A percentile compares a stretch with the other conserved stretches of the same genome.
These are phyloP conservation scores for Papilio polytes DNA, from an alignment of 1,140 invertebrate genomes.

Conservation along the genomic window DNA sequence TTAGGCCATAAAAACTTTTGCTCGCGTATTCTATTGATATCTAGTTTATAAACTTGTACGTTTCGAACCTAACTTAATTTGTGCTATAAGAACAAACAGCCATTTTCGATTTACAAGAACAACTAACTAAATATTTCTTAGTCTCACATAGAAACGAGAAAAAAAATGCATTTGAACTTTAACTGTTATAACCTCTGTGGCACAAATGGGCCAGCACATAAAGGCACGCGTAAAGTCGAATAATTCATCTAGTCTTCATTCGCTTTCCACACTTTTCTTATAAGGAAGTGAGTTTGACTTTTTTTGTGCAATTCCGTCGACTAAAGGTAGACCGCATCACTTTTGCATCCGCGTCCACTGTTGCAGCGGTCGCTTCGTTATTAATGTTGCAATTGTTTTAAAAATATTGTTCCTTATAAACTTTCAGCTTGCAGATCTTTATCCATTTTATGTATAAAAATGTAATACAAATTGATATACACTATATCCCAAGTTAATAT, in stretches of 20 bases:
- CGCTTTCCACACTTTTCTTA: too few relatives aligned
- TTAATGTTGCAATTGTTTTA: too few relatives aligned
- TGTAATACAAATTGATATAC: background rate
- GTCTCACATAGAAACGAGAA: background rate
- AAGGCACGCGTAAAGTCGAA: too few relatives aligned
- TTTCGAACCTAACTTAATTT: slow-evolving; percentile 11
- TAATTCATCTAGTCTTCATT: too few relatives aligned
- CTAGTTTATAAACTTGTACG: slow-evolving; percentile 23
- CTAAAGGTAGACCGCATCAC: too few relatives aligned
- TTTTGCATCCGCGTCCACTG: too few relatives aligned
- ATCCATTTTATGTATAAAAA: background rate
- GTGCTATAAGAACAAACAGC: background rate
- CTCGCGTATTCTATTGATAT: slow-evolving; percentile 25
- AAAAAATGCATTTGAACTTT: background rate
- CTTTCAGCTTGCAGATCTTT: background rate
- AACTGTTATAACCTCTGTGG: too few relatives aligned
- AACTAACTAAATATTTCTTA: background rate
- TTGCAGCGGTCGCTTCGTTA: too few relatives aligned
- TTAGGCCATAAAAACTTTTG: slow-evolving; percentile 30
- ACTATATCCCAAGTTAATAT: slow-evolving; percentile 67
- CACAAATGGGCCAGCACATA: too few relatives aligned
- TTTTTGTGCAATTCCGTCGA: too few relatives aligned
- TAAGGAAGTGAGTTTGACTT: too few relatives aligned
- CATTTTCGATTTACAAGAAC: background rate
- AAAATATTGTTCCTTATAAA: too few relatives aligned